phyloP scores from a whole-genome alignment of 2,797 vertebrate genomes.

The Phaenicophaeus curvirostris region DNA sequence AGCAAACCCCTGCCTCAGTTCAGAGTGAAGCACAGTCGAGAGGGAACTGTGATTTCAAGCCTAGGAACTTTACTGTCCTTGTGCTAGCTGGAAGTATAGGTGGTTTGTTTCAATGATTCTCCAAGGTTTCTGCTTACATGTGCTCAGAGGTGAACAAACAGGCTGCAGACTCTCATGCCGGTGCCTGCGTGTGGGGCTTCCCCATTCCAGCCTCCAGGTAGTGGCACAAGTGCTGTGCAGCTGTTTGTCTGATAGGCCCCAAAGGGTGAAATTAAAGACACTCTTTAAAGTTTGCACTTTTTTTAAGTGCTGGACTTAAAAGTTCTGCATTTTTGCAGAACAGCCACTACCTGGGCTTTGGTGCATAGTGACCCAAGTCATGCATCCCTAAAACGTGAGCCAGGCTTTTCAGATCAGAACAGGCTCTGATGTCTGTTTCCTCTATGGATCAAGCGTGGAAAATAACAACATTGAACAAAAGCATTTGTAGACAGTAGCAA shows the following conservation, averaged over 20 bases:
- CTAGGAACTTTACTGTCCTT: not conserved
- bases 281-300: not conserved
- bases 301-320: not conserved
- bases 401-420: not conserved
- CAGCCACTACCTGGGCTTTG: not conserved
- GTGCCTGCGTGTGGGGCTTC: rapidly evolving
- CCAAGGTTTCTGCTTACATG: not conserved
- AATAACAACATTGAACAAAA: not conserved
- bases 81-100: not conserved
- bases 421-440: not conserved
- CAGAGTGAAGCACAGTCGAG: not conserved
- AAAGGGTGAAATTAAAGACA: constrained; percentile 44
- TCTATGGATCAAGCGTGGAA: not conserved
- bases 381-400: not conserved
- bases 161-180: rapidly evolving
- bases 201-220: not conserved
- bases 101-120: not conserved
- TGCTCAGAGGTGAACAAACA: rapidly evolving
- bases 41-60: not conserved
- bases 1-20: not conserved
- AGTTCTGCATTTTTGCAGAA: not conserved
- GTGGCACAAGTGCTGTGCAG: not conserved
- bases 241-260: not conserved
- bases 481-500: not conserved
- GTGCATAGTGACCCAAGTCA: not conserved